Percentiles rank a stretch among this genome's conserved stretches.
phyloP scores from a whole-genome alignment of 2,888 invertebrate species.

The Cataglyphis rosenhaueri region DNA sequence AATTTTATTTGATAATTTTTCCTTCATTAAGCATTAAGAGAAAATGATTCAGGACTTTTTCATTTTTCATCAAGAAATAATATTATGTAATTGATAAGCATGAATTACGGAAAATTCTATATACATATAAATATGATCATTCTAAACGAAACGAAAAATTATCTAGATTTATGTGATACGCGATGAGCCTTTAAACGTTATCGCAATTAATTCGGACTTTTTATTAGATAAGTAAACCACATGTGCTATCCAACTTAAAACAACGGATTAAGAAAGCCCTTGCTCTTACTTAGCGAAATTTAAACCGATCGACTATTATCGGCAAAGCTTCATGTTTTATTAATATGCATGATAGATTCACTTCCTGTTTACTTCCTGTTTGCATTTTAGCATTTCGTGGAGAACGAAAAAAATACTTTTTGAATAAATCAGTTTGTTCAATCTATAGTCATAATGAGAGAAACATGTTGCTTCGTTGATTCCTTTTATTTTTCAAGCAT shows the following conservation, averaged over 20 bases:
- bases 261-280: conserved; percentile 19
- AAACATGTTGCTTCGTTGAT: conserved; percentile 10
- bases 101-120: neutral
- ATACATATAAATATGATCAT: conserved; percentile 59
- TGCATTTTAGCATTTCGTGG: conserved; percentile 11
- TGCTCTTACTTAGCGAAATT: conserved; percentile 5
- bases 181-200: conserved; percentile 81
- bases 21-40: neutral
- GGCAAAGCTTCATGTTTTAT: conserved; percentile 20
- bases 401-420: neutral
- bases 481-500: conserved; percentile 5
- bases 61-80: neutral
- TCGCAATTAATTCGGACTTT: conserved; percentile 78
- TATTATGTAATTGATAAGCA: neutral
- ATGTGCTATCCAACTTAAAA: conserved; percentile 49
- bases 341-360: conserved; percentile 17
- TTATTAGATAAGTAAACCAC: conserved; percentile 68
- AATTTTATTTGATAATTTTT: neutral
- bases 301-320: neutral
- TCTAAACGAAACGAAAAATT: conserved; percentile 77
- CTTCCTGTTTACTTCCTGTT: conserved; percentile 31
- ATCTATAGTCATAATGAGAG: neutral
- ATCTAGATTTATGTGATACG: conserved; percentile 83
- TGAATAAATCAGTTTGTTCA: conserved; percentile 1
- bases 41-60: neutral